Evolutionary conservation across 2,113 vertebrate genomes (phyloP), one percentile per base, ranked within the genome.

Genomic region (Podiceps cristatus): DNA sequence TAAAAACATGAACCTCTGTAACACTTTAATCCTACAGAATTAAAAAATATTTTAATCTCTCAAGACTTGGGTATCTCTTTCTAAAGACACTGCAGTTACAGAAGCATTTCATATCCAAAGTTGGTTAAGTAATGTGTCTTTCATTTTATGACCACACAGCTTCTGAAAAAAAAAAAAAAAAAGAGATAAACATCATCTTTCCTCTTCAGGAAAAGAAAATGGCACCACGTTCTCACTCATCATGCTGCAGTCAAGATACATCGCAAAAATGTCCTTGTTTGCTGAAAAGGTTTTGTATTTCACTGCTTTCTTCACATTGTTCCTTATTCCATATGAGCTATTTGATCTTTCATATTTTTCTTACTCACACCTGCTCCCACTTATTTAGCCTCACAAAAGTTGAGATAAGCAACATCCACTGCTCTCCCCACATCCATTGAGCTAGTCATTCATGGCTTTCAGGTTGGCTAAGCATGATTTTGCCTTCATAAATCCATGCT

Each of bases 361-460:
- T 79, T 63, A 68, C 16, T 84, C 58, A 69, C 5, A 90, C 10
- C n/a, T 78, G 19, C 15, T 87, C 37, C 60, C 42, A 74, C 24
- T 24, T 25, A 37, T 37, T 37, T 37, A 79, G 18, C 11, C n/a
- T 88, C 18, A 59, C 17, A 52, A 1, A 71, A 59, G 77, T 13
- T 1, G 2, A 63, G 58, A 44, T 4, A 71, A 78, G 45, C 44
- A 88, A 56, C 18, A 82, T 7, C 28, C 23, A 42, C 10, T 6
- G 5, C 33, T 78, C 17, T 31, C 40, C 23, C 33, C 27, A 18
- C 53, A 69, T 33, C 33, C 52, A 68, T 8, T 0, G 0, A 42
- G 11, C 15, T 5, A 22, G 3, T 6, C 68, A 50, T 0, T 37
- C 52, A 78, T 68, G 28, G 33, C 29, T 47, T 82, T 60, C 85